These are phyloP conservation scores for Sciurus vulgaris DNA, from an alignment of 2,797 vertebrate genomes.

Conservation along the genomic window DNA sequence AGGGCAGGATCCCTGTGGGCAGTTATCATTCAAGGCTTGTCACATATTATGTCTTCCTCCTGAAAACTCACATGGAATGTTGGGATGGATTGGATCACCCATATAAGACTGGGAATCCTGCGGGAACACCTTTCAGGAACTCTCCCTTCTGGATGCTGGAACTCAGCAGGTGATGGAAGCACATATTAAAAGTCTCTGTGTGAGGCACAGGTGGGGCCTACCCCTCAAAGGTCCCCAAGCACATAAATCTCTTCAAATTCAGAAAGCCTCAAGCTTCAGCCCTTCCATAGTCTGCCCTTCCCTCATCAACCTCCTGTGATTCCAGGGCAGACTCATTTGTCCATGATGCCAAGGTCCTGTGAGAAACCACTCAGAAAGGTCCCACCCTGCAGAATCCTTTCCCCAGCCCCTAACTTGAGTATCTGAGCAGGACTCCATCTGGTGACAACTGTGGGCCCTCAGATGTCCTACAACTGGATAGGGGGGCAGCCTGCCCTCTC, in stretches of 20 bases:
- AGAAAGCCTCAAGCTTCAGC: background rate
- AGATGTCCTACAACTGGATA: background rate
- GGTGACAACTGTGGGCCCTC: background rate
- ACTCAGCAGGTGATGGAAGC: background rate
- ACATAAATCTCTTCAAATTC: no score
- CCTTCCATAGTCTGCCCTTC: background rate
- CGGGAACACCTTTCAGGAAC: background rate
- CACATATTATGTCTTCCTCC: background rate
- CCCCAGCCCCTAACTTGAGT: rapidly evolving
- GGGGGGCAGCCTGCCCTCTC: no score
- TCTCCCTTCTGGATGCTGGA: background rate
- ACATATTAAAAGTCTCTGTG: no score
- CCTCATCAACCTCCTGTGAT: no score
- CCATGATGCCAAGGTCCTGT: background rate
- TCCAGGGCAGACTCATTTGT: background rate
- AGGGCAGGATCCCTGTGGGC: background rate
- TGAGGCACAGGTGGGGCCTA: no score
- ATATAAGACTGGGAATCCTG: rapidly evolving
- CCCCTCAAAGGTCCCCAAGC: background rate
- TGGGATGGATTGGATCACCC: background rate
- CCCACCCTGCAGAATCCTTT: background rate
- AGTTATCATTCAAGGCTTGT: background rate
- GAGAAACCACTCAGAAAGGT: background rate
- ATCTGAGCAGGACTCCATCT: background rate
- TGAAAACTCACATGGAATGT: background rate